A percentile compares a stretch with the other conserved stretches of the same genome.
These are phyloP conservation scores for Euzetes globulus DNA, from an alignment of 2,888 invertebrate species.

Conservation along the genomic window DNA sequence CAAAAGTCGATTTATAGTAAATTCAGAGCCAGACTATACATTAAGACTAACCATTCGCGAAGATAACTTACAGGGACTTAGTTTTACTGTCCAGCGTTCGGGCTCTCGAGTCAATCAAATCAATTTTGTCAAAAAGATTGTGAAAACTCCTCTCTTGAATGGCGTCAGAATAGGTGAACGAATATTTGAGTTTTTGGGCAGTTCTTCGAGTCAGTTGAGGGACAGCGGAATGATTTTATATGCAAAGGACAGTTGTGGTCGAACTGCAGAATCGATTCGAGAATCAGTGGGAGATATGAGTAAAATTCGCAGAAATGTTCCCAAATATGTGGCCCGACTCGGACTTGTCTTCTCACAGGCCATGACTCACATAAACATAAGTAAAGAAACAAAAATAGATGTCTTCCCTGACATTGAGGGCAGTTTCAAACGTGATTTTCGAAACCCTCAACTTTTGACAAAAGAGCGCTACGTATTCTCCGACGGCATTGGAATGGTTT, in stretches of 20 bases:
- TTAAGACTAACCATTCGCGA: conserved; percentile 39
- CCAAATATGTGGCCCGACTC: conserved; percentile 47
- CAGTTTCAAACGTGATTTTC: conserved; percentile 22
- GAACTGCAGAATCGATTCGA: conserved; percentile 39
- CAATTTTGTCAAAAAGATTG: conserved; percentile 35
- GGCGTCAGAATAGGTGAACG: conserved; percentile 40
- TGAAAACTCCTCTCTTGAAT: conserved; percentile 29
- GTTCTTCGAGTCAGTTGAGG: conserved; percentile 43
- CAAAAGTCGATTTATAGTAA: conserved; percentile 39
- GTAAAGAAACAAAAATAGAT: conserved; percentile 37
- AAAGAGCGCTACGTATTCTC: conserved; percentile 39
- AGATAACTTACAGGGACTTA: conserved; percentile 39
- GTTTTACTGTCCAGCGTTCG: conserved; percentile 28
- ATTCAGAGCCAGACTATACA: conserved; percentile 39
- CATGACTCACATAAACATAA: conserved; percentile 27
- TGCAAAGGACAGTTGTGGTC: conserved; percentile 38
- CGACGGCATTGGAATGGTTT: conserved; percentile 41
- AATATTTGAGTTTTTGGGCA: conserved; percentile 42
- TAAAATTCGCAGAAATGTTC: conserved; percentile 41
- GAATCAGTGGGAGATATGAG: conserved; percentile 42
- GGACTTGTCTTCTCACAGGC: conserved; percentile 48
- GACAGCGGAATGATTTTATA: conserved; percentile 43
- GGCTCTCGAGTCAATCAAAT: conserved; percentile 33
- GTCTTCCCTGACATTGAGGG: conserved; percentile 32
- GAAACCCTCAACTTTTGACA: neutral